phyloP scores from a whole-genome alignment of 2,113 vertebrate genomes.

The Alaudala cheleensis region DNA sequence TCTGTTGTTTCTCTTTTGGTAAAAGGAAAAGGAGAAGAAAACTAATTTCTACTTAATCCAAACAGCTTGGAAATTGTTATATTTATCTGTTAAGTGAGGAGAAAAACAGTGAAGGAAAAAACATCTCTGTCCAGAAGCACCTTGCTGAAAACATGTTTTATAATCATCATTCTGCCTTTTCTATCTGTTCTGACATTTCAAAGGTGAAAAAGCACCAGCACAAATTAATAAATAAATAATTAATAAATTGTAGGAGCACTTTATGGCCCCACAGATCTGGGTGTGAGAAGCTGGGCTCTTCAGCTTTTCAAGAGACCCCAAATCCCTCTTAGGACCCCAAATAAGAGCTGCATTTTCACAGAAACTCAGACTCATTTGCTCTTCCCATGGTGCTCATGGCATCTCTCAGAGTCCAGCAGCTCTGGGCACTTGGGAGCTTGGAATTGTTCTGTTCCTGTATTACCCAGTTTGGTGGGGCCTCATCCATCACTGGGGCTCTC shows the following conservation, averaged over 20 bases:
- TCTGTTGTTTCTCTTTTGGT: background rate
- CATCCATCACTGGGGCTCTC: background rate
- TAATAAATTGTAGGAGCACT: background rate
- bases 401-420: background rate
- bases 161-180: background rate
- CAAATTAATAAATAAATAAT: background rate
- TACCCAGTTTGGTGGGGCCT: background rate
- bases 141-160: background rate
- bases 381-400: rapidly evolving
- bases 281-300: background rate
- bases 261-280: background rate
- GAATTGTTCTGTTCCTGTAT: background rate
- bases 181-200: background rate
- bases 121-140: background rate
- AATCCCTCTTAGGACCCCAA: background rate
- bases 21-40: background rate
- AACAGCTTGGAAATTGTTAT: background rate
- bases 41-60: background rate
- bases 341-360: background rate
- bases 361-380: background rate
- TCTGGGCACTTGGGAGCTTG: background rate
- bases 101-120: background rate
- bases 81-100: background rate
- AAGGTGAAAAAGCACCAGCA: background rate
- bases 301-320: background rate